These are phyloP conservation scores for Andrena flavipes DNA, from an alignment of 2,888 invertebrate genomes.

Conservation along the genomic window DNA sequence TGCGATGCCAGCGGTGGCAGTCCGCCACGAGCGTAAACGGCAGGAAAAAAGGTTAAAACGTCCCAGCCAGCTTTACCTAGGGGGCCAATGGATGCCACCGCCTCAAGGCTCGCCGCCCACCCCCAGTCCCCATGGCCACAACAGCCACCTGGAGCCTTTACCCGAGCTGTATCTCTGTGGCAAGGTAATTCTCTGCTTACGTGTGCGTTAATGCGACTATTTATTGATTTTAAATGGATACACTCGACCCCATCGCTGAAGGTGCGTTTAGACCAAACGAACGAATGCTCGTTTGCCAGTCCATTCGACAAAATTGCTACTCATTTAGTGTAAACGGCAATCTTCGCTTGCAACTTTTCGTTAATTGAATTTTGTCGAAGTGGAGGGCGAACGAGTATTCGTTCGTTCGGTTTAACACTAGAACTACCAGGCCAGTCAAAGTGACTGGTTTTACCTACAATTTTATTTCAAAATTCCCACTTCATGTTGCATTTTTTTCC, in stretches of 20 bases:
- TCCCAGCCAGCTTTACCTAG: constrained; percentile 88
- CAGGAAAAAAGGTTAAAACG: constrained; percentile 89
- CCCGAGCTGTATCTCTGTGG: constrained; percentile 91
- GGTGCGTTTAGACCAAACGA: background rate
- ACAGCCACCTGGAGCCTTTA: constrained; percentile 86
- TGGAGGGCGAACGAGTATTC: no score
- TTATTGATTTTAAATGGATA: constrained; percentile 22
- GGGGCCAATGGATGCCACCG: constrained; percentile 88
- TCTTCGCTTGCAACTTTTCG: no score
- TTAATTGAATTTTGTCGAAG: no score
- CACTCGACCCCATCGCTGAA: constrained; percentile 7
- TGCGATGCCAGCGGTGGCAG: constrained; percentile 94
- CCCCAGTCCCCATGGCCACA: constrained; percentile 87
- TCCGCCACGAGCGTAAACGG: constrained; percentile 92
- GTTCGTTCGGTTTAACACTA: no score
- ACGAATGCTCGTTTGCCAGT: no score
- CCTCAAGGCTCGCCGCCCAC: constrained; percentile 87
- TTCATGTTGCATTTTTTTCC: no score
- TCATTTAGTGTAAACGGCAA: no score
- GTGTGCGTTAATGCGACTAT: background rate
- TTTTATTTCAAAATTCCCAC: no score
- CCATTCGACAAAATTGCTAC: no score
- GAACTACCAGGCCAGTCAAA: no score
- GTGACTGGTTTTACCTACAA: no score
- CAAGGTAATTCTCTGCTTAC: constrained; percentile 86